A percentile compares a stretch with the other conserved stretches of the same genome.
Conservation (phyloP, 2,888 invertebrate genomes). For the Acleris cristana region DNA sequence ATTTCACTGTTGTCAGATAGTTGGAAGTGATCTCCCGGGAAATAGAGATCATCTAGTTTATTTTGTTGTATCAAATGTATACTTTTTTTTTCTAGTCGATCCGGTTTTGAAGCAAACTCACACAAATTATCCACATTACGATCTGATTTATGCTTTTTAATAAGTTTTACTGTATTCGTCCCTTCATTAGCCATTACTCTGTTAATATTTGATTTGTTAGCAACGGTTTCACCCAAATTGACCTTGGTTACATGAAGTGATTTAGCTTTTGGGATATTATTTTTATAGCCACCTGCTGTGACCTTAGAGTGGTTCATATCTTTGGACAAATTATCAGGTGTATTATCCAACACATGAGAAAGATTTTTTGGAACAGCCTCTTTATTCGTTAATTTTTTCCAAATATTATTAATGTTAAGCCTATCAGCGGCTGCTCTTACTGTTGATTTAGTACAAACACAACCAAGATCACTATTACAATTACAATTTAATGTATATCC, state of each 20-base stretch:
- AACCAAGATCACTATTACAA: conserved; percentile 57
- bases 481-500: conserved; percentile 65
- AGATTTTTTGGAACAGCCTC: conserved; percentile 45
- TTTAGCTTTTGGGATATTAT: not conserved
- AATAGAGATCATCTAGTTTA: not conserved
- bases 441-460: conserved; percentile 61
- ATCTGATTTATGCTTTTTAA: not conserved
- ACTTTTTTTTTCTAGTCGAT: not conserved
- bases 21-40: conserved; percentile 38
- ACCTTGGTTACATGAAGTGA: not conserved
- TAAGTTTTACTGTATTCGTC: not conserved
- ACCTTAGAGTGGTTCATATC: not conserved
- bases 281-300: not conserved
- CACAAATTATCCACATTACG: not conserved
- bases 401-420: conserved; percentile 53
- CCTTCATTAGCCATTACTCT: conserved; percentile 35
- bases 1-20: conserved; percentile 40
- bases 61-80: conserved; percentile 9
- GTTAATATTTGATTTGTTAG: conserved; percentile 50
- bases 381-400: conserved; percentile 51
- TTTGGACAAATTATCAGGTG: conserved; percentile 33
- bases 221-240: conserved; percentile 41
- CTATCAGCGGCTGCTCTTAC: conserved; percentile 48
- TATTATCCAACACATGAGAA: conserved; percentile 60
- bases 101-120: not conserved